These are phyloP conservation scores for Aphaenogaster rudis DNA, from an alignment of 1,140 invertebrate genomes.

Conservation along the genomic window DNA sequence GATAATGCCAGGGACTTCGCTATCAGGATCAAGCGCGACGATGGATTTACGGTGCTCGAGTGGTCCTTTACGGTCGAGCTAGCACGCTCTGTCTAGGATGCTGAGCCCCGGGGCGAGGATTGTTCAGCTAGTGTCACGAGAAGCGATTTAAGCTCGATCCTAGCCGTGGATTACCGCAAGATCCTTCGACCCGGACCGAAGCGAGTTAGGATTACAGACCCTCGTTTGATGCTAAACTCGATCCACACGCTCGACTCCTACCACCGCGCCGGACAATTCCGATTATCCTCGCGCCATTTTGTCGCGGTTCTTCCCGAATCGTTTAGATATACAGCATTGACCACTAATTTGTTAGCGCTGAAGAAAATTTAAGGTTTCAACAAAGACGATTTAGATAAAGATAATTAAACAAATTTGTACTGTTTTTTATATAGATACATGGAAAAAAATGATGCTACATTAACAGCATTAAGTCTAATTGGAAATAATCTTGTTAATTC, in stretches of 20 bases:
- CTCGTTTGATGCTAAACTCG: constrained; percentile 65
- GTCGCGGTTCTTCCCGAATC: constrained; percentile 34
- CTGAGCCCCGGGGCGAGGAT: constrained; percentile 54
- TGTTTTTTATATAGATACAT: neutral
- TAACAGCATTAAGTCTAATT: too few species aligned
- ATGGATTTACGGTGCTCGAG: constrained; percentile 67
- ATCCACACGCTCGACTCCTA: constrained; percentile 60
- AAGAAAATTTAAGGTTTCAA: constrained; percentile 6
- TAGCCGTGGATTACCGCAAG: constrained; percentile 64
- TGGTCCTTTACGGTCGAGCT: constrained; percentile 64
- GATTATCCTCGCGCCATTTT: constrained; percentile 60
- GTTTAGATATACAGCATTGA: neutral
- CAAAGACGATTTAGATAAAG: neutral
- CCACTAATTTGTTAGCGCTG: constrained; percentile 1
- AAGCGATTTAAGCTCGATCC: constrained; percentile 67
- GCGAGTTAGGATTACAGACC: constrained; percentile 64
- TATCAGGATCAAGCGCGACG: constrained; percentile 64
- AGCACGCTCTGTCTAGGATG: constrained; percentile 61
- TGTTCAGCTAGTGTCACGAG: constrained; percentile 64
- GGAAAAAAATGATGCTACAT: too few species aligned
- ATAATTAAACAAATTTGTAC: neutral
- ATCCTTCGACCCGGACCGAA: constrained; percentile 61
- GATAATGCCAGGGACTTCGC: constrained; percentile 62
- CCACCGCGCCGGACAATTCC: constrained; percentile 43
- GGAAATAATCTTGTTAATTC: too few species aligned